These are phyloP conservation scores for Phaonia tiefii DNA, from an alignment of 2,888 invertebrate species.

Conservation along the genomic window DNA sequence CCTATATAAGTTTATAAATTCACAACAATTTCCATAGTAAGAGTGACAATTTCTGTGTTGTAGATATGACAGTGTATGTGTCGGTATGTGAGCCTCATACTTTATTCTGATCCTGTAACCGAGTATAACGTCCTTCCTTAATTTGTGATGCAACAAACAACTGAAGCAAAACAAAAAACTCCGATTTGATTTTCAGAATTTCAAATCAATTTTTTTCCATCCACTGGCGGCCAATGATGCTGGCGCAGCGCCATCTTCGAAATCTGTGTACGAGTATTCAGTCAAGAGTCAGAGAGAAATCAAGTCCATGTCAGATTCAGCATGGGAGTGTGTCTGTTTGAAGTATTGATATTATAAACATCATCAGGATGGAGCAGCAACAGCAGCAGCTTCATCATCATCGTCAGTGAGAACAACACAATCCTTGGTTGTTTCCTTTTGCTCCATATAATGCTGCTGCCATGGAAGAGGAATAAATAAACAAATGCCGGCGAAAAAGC, in stretches of 20 bases:
- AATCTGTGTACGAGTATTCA: constrained; percentile 18
- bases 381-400: not conserved
- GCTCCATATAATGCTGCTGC: constrained; percentile 48
- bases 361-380: constrained; percentile 3
- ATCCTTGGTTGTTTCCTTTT: constrained; percentile 45
- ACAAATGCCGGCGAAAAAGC: constrained; percentile 1
- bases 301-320: not conserved
- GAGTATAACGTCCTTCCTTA: constrained; percentile 55
- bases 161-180: constrained; percentile 21
- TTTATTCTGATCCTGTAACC: constrained; percentile 66
- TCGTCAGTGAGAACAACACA: not conserved
- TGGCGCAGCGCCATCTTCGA: constrained; percentile 16
- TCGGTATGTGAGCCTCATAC: constrained; percentile 18
- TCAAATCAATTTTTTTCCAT: constrained; percentile 60
- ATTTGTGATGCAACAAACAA: constrained; percentile 66
- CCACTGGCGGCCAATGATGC: constrained; percentile 19
- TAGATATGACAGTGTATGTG: constrained; percentile 7
- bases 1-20: constrained; percentile 44
- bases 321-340: constrained; percentile 50
- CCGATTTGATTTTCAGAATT: constrained; percentile 65
- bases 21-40: constrained; percentile 57
- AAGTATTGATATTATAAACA: constrained; percentile 59
- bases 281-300: not conserved
- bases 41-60: constrained; percentile 61
- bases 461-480: constrained; percentile 25